Percentiles rank a stretch among this genome's conserved stretches.
These are phyloP conservation scores for Albula goreensis DNA, from an alignment of 2,113 vertebrate genomes.

Conservation along the genomic window DNA sequence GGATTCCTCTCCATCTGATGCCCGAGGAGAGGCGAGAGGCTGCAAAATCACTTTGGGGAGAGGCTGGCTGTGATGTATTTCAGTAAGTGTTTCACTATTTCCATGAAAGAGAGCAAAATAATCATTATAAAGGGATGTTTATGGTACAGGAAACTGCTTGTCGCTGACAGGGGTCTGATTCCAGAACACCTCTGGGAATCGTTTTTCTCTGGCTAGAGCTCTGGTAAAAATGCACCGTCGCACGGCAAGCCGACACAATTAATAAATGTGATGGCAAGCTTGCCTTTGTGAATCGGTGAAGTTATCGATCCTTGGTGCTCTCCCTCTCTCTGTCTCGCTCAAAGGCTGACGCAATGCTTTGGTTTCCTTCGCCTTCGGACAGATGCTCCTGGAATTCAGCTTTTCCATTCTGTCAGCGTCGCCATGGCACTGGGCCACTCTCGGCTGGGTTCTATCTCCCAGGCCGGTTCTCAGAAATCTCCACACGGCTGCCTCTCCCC, in stretches of 20 bases:
- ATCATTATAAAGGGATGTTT: not conserved
- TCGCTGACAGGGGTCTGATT: not conserved
- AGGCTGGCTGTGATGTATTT: not conserved
- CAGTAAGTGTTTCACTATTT: not conserved
- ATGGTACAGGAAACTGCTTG: not conserved
- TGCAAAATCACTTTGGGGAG: not conserved
- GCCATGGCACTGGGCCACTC: not conserved
- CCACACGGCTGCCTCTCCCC: not conserved
- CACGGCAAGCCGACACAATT: not conserved
- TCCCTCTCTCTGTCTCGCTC: not conserved
- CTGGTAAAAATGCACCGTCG: not conserved
- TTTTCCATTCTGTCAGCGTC: slow-evolving; percentile 22
- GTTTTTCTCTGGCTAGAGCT: not conserved
- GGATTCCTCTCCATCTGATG: not conserved
- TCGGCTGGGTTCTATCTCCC: not conserved
- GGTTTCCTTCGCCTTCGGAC: not conserved
- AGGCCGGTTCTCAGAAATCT: not conserved
- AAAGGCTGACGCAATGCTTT: not conserved
- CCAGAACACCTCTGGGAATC: not conserved
- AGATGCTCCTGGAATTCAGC: not conserved
- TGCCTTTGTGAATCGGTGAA: not conserved
- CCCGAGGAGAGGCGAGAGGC: not conserved
- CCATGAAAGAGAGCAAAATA: not conserved
- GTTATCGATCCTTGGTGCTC: not conserved
- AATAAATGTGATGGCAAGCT: not conserved